Evolutionary conservation across 2,113 vertebrate species (phyloP), one percentile per base, ranked within the genome.

Genomic region (Neotoma lepida): DNA sequence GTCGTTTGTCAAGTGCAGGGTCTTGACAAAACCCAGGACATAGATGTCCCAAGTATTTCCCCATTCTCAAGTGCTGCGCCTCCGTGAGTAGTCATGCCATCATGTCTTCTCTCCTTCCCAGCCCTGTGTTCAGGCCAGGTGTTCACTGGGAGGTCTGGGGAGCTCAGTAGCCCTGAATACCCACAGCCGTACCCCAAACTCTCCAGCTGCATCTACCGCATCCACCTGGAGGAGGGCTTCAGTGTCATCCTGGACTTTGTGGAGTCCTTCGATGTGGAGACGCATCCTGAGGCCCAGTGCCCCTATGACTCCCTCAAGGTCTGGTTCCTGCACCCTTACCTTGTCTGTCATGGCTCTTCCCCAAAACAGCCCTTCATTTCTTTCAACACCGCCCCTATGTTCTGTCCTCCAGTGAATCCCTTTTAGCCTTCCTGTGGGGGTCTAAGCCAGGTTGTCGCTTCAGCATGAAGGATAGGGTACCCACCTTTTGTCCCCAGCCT

Each of bases 271-370:
- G 98, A 99, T 3, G 96, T 99, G 77, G 99, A 98, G 93, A 76
- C 1, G 1, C 97, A 97, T n/a, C 94, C 97, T 0, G 97, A 97
- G 3, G 22, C 2, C 61, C 70, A 14, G 92, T 98, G 98, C 51
- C 99, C 98, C 9, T 99, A 98, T 0, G 99, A 99, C 86, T 95
- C 97, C 90, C 96, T 99, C 80, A 98, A 98, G 99, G 98, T 99
- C 89, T 89, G 98, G 95, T 22, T 86, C 54, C 44, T 82, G 7
- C 24, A 30, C 4, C 68, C 46, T 33, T n/a, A 0, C 35, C 78
- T 24, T 24, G 6, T 3, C 33, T 24, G 6, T 3, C 33, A 74
- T 2, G 22, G 63, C 15, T 22, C 7, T 44, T 0, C 14, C 13
- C 39, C 70, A 20, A 20, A 9, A 14, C 39, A 58, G 63, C 35